Evolutionary conservation across 2,113 vertebrate genomes (phyloP).

Genomic region (Pterocles burchelli): DNA sequence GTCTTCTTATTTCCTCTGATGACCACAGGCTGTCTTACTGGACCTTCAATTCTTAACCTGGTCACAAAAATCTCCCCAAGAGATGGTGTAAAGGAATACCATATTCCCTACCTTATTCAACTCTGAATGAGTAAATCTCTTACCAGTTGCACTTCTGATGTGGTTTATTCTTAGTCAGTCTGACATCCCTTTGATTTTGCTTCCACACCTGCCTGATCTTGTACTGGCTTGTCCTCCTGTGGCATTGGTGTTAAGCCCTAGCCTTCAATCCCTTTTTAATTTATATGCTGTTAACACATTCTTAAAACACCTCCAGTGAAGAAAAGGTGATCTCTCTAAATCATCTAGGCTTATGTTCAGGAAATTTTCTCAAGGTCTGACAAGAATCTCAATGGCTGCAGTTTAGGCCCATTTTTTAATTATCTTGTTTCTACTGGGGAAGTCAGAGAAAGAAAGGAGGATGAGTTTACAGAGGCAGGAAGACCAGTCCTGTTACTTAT

Average conservation of each 20-base stretch:
- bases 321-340: neutral
- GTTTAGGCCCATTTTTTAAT: neutral
- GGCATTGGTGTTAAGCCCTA: neutral
- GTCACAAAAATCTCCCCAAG: neutral
- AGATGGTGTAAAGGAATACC: neutral
- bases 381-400: neutral
- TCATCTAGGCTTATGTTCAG: neutral
- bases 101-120: neutral
- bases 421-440: neutral
- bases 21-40: neutral
- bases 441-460: neutral
- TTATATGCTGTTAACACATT: neutral
- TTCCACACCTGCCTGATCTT: constrained; percentile 37
- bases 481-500: neutral
- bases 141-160: constrained; percentile 22
- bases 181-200: constrained; percentile 36
- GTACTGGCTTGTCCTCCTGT: constrained; percentile 16
- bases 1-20: neutral
- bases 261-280: constrained; percentile 19
- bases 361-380: neutral
- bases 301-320: constrained; percentile 5
- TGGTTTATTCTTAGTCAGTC: constrained; percentile 25
- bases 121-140: neutral
- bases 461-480: neutral
- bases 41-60: neutral